phyloP scores from a whole-genome alignment of 1,140 invertebrate species.

The Elymnias hypermnestra region DNA sequence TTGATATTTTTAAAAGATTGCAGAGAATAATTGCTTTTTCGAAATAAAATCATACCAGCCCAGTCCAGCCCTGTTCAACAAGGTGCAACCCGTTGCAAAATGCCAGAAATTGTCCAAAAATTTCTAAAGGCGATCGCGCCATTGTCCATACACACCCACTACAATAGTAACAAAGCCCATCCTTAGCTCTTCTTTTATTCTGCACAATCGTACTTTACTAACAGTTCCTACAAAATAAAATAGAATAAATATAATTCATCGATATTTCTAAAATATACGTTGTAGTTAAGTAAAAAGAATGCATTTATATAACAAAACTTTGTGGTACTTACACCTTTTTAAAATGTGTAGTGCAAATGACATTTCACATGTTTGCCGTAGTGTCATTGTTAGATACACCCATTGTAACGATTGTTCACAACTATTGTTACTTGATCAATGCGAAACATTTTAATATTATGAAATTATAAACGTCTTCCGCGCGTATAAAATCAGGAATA shows the following conservation, averaged over 20 bases:
- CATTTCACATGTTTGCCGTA: slow-evolving; percentile 68
- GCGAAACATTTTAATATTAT: slow-evolving; percentile 74
- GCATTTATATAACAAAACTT: no score
- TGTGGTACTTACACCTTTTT: no score
- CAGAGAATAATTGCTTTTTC: no score
- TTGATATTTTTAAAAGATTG: no score
- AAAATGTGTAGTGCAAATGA: slow-evolving; percentile 27
- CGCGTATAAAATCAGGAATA: slow-evolving; percentile 29
- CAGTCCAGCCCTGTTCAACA: slow-evolving; percentile 47
- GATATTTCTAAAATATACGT: slow-evolving; percentile 7
- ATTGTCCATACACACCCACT: slow-evolving; percentile 66
- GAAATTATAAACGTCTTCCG: slow-evolving; percentile 73
- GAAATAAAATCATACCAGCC: no score
- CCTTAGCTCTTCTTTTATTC: slow-evolving; percentile 67
- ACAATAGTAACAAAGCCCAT: slow-evolving; percentile 68
- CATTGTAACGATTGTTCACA: slow-evolving; percentile 63
- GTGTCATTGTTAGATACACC: slow-evolving; percentile 71
- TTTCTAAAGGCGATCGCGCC: slow-evolving; percentile 61
- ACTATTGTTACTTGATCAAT: slow-evolving; percentile 62
- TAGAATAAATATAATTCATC: no score
- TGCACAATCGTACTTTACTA: slow-evolving; percentile 59
- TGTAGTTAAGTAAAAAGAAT: no score
- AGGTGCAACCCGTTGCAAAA: slow-evolving; percentile 74
- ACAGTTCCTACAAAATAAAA: slow-evolving; percentile 34
- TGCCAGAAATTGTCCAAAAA: slow-evolving; percentile 71